Conservation (phyloP, 2,888 invertebrate genomes). For the Cephus sareptanus region DNA sequence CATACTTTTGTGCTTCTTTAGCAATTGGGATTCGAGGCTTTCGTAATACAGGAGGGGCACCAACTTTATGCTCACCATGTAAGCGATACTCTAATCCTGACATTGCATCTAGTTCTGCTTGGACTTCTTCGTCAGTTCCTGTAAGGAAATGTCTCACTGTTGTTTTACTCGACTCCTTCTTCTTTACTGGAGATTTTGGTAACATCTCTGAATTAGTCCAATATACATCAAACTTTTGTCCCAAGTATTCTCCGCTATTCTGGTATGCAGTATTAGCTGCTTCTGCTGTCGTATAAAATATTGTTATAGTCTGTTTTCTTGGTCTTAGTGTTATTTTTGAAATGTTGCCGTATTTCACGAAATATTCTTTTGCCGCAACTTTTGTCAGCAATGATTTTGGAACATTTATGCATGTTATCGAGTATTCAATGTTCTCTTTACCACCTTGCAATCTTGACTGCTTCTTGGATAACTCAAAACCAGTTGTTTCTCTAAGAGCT, state of each 20-base stretch:
- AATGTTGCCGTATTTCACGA: conserved; percentile 78
- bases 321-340: conserved; percentile 74
- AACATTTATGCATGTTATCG: conserved; percentile 70
- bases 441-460: conserved; percentile 35
- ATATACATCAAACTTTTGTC: conserved; percentile 72
- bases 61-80: conserved; percentile 26
- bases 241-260: conserved; percentile 73
- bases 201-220: conserved; percentile 69
- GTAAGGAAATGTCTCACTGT: conserved; percentile 35
- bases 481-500: conserved; percentile 38
- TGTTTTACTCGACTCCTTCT: conserved; percentile 39
- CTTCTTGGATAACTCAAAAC: conserved; percentile 41
- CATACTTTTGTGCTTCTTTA: neutral
- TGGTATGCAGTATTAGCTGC: conserved; percentile 72
- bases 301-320: conserved; percentile 73
- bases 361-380: conserved; percentile 73
- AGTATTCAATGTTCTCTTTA: conserved; percentile 40
- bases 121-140: conserved; percentile 74
- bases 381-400: conserved; percentile 75
- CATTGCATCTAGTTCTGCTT: conserved; percentile 79
- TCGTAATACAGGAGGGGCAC: neutral
- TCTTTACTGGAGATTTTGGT: conserved; percentile 48
- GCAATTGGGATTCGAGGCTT: conserved; percentile 27
- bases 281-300: conserved; percentile 75
- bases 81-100: conserved; percentile 63